These are phyloP conservation scores for Ophion obscuratus DNA, from an alignment of 2,888 invertebrate species.

Conservation along the genomic window DNA sequence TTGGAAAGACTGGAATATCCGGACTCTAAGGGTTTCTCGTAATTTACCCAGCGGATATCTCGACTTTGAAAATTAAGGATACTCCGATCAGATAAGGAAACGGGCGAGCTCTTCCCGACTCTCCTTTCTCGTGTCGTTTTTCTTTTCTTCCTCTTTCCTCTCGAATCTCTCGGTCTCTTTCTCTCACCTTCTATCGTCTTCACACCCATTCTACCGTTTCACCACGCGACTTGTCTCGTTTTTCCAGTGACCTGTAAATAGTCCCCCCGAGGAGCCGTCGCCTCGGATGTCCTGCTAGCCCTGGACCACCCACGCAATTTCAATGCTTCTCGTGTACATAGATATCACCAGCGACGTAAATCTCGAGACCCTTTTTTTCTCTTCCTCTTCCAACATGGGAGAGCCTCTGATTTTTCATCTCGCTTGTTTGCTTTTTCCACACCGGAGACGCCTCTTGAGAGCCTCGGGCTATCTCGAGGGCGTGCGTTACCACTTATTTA, in stretches of 20 bases:
- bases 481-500: conserved; percentile 74
- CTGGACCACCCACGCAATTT: conserved; percentile 79
- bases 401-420: conserved; percentile 1
- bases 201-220: conserved; percentile 36
- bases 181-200: conserved; percentile 40
- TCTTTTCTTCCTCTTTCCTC: conserved; percentile 21
- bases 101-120: conserved; percentile 50
- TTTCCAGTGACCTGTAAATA: conserved; percentile 78
- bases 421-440: conserved; percentile 14
- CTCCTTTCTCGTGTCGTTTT: conserved; percentile 56
- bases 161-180: conserved; percentile 51
- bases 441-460: background rate
- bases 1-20: conserved; percentile 50
- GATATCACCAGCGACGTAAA: conserved; percentile 58
- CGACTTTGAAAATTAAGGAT: conserved; percentile 76
- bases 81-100: conserved; percentile 78
- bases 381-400: conserved; percentile 18
- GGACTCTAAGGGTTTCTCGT: conserved; percentile 57
- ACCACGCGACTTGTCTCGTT: conserved; percentile 65
- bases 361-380: conserved; percentile 28
- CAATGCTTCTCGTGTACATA: conserved; percentile 68
- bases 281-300: conserved; percentile 62
- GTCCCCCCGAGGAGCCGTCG: conserved; percentile 56
- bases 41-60: conserved; percentile 56
- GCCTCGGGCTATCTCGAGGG: conserved; percentile 20